Evolutionary conservation across 1,140 invertebrate genomes (phyloP).

Genomic region (Megalonaias nervosa): DNA sequence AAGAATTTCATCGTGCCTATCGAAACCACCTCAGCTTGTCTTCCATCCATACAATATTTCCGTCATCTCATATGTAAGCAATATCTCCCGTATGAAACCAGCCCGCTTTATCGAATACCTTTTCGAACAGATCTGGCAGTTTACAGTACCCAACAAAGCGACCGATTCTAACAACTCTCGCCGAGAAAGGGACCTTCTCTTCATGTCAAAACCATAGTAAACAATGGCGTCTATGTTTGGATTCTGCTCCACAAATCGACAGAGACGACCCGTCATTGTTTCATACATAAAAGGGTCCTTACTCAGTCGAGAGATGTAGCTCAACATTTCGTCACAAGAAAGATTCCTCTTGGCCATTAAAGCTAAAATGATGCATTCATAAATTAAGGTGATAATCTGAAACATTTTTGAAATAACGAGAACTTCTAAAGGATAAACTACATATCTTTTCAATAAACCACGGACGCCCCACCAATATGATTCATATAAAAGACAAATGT

Average conservation of each 20-base stretch:
- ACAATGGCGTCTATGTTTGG: slow-evolving; percentile 22
- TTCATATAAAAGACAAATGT: too few relatives aligned
- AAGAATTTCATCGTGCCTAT: slow-evolving; percentile 12
- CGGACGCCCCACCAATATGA: too few relatives aligned
- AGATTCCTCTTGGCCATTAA: too few relatives aligned
- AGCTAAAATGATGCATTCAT: too few relatives aligned
- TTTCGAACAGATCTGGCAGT: slow-evolving; percentile 1
- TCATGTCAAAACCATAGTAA: slow-evolving; percentile 1
- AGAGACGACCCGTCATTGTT: slow-evolving; percentile 11
- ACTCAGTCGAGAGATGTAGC: slow-evolving; percentile 7
- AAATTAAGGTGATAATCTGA: too few relatives aligned
- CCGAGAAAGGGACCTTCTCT: slow-evolving; percentile 3
- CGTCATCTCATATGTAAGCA: slow-evolving; percentile 15
- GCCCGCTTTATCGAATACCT: slow-evolving; percentile 15
- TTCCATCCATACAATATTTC: slow-evolving; percentile 16
- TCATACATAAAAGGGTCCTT: slow-evolving; percentile 2
- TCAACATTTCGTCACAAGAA: neutral
- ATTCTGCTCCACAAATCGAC: slow-evolving; percentile 1
- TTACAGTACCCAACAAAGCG: slow-evolving; percentile 5
- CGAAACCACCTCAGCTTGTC: slow-evolving; percentile 15
- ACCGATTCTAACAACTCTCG: slow-evolving; percentile 13
- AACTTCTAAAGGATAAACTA: too few relatives aligned
- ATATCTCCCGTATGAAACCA: slow-evolving; percentile 34
- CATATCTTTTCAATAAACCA: too few relatives aligned
- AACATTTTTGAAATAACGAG: too few relatives aligned